Evolutionary conservation across 2,888 invertebrate genomes (phyloP).

Genomic region (Lasioglossum leucozonium): DNA sequence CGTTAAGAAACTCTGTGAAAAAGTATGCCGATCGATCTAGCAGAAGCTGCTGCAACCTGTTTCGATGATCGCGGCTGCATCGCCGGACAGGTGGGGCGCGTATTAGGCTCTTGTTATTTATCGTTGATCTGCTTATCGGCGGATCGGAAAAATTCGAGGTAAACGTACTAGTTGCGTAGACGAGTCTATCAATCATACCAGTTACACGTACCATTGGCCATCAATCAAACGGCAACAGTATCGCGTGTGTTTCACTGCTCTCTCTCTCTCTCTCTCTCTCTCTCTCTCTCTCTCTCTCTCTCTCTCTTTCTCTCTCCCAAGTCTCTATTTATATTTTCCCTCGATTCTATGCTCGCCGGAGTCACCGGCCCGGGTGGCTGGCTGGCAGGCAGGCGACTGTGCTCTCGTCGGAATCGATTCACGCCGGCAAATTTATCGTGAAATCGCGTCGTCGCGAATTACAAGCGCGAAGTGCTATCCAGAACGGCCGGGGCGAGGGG

Average conservation of each 20-base stretch:
- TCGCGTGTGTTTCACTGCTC: constrained; percentile 22
- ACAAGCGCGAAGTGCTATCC: constrained; percentile 3
- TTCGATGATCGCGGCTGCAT: constrained; percentile 28
- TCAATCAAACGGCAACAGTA: constrained; percentile 46
- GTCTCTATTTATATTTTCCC: constrained; percentile 54
- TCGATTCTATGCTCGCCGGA: constrained; percentile 18
- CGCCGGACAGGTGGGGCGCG: constrained; percentile 29
- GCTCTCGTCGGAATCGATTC: constrained; percentile 26
- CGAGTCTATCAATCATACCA: constrained; percentile 53
- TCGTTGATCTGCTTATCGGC: constrained; percentile 54
- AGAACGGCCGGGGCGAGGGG: background rate
- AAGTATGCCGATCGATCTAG: background rate
- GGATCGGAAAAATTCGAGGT: constrained; percentile 55
- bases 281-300: background rate
- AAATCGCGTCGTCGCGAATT: constrained; percentile 41
- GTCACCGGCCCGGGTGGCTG: constrained; percentile 20
- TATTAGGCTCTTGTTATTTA: constrained; percentile 55
- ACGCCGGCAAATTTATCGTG: constrained; percentile 43
- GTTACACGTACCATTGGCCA: constrained; percentile 43
- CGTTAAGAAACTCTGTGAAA: background rate
- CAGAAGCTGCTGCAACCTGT: background rate
- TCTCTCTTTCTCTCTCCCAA: background rate
- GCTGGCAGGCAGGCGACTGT: background rate
- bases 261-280: background rate
- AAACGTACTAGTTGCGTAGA: constrained; percentile 47